Evolutionary conservation across 2,888 invertebrate species (phyloP).

Genomic region (Cephus runcator): DNA sequence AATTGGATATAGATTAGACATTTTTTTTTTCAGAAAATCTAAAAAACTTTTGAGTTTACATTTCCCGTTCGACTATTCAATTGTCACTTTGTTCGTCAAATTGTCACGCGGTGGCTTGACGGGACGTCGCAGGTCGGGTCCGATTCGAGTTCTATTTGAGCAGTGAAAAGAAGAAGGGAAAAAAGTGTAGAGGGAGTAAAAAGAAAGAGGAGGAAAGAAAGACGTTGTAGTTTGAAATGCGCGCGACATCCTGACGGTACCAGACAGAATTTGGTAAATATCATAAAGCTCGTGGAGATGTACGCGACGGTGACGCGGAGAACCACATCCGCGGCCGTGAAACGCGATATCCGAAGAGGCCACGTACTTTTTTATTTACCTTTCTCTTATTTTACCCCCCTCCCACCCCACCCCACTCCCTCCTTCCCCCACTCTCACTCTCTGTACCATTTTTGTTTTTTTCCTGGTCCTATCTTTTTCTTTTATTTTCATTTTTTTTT

Average conservation of each 20-base stretch:
- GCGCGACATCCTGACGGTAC: slow-evolving; percentile 13
- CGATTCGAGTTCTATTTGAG: slow-evolving; percentile 11
- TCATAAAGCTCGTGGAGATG: slow-evolving; percentile 30
- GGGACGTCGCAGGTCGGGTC: slow-evolving; percentile 1
- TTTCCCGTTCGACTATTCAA: slow-evolving; percentile 14
- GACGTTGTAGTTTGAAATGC: slow-evolving; percentile 11
- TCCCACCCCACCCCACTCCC: background rate
- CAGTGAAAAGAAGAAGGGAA: background rate
- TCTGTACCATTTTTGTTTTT: slow-evolving; percentile 14
- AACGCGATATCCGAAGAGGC: slow-evolving; percentile 46
- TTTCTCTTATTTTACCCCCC: background rate
- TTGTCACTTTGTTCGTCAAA: slow-evolving; percentile 31
- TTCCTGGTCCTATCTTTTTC: slow-evolving; percentile 22
- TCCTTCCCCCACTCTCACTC: background rate
- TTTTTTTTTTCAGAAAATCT: background rate
- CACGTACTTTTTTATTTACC: slow-evolving; percentile 8
- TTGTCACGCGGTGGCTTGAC: slow-evolving; percentile 15
- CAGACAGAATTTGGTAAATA: slow-evolving; percentile 33
- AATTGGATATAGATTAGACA: background rate
- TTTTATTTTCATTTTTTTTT: slow-evolving; percentile 27
- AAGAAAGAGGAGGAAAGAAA: slow-evolving; percentile 4
- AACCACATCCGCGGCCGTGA: slow-evolving; percentile 36
- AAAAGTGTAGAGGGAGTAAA: background rate
- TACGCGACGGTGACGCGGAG: slow-evolving; percentile 17
- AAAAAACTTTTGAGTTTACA: background rate